These are phyloP conservation scores for Tetrax tetrax DNA, from an alignment of 2,113 vertebrate genomes.

Conservation along the genomic window DNA sequence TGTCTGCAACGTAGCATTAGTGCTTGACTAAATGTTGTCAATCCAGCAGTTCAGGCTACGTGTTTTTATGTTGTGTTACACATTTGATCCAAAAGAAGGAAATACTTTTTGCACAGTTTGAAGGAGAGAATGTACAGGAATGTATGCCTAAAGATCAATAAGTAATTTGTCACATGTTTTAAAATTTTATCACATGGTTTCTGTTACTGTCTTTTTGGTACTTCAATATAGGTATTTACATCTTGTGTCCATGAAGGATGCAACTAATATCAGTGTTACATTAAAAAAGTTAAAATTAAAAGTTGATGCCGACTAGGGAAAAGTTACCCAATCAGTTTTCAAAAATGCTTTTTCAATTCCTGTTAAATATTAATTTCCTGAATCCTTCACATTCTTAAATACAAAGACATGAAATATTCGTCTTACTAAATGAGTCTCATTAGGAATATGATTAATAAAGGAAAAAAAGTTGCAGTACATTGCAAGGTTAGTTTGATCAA, in stretches of 20 bases:
- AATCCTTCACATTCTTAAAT: neutral
- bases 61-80: neutral
- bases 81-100: neutral
- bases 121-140: neutral
- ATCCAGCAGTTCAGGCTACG: neutral
- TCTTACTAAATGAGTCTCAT: neutral
- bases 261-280: neutral
- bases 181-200: neutral
- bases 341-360: neutral
- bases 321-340: neutral
- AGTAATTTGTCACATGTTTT: neutral
- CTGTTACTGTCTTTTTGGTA: neutral
- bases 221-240: neutral
- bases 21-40: neutral
- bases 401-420: neutral
- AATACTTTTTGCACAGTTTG: neutral
- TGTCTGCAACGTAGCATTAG: neutral
- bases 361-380: neutral
- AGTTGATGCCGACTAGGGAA: neutral
- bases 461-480: neutral
- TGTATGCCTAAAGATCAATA: neutral
- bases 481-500: constrained; percentile 37
- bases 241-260: neutral
- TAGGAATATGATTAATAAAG: neutral
- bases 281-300: neutral